Percentiles rank a stretch among this genome's conserved stretches.
Conservation (phyloP, 2,888 invertebrate species). For the Drosophila aldrichi region DNA sequence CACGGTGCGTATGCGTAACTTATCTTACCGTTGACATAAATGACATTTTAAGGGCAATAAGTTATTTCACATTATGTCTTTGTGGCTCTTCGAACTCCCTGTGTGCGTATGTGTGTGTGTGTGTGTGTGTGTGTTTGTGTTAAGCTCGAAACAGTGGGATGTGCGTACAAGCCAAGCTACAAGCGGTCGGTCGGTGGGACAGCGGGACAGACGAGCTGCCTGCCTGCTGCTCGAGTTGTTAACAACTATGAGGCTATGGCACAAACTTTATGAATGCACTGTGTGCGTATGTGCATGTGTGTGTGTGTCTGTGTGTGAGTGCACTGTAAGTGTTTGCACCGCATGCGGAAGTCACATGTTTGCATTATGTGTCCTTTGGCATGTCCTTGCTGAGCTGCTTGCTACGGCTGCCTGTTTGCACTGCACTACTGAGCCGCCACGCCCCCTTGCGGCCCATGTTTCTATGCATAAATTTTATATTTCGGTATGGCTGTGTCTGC, state of each 20-base stretch:
- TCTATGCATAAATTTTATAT: slow-evolving; percentile 70
- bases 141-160: slow-evolving; percentile 48
- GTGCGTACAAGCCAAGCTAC: slow-evolving; percentile 74
- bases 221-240: slow-evolving; percentile 75
- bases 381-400: slow-evolving; percentile 72
- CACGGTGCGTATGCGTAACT: slow-evolving; percentile 79
- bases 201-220: slow-evolving; percentile 28
- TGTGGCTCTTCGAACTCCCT: slow-evolving; percentile 35
- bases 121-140: slow-evolving; percentile 24
- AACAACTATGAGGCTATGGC: slow-evolving; percentile 79
- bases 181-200: slow-evolving; percentile 77
- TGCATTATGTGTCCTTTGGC: slow-evolving; percentile 82
- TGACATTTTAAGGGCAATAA: slow-evolving; percentile 82
- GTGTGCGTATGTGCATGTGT: slow-evolving; percentile 15
- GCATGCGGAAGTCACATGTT: slow-evolving; percentile 82
- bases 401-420: slow-evolving; percentile 62
- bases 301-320: slow-evolving; percentile 31
- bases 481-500: slow-evolving; percentile 47
- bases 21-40: slow-evolving; percentile 82
- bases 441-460: not conserved
- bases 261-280: slow-evolving; percentile 77
- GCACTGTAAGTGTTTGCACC: slow-evolving; percentile 78
- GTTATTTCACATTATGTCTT: slow-evolving; percentile 80
- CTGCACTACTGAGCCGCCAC: slow-evolving; percentile 52
- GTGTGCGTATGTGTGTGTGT: slow-evolving; percentile 9